Evolutionary conservation across 1,140 invertebrate species (phyloP), one percentile per base, ranked within the genome.

Genomic region (Drosophila tristis): DNA sequence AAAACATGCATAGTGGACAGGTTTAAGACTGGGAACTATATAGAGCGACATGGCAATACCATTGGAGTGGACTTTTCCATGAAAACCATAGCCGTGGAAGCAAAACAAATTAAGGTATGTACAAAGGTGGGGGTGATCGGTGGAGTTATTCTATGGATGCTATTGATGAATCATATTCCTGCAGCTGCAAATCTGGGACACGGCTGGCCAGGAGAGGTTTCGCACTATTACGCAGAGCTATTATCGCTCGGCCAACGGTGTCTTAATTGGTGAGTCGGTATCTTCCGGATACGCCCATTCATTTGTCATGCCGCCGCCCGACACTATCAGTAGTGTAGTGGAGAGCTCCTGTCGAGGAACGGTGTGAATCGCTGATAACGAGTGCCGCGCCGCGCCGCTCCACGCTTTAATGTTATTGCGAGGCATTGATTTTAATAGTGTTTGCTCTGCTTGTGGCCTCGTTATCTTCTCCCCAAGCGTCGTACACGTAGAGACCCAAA

Each of bases 31-130:
- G 98, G 98, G 65, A 98, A 96, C 68, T 99, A 97, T 91, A 95
- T 98, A 62, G 97, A 98, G 93, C 95, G 96, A 79, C 97, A 98
- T 92, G 97, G 97, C 20, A 98, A 97, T 90, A 98, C 98, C 25
- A 98, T 99, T 84, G 98, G 98, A 53, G 98, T 99, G 26, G 98
- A 99, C 93, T 99, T 98, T 93, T 98, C 97, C 62, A 98, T 98
- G 97, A 98, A 98, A 95, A 98, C 97, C 23, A 94, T 99, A 7
- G 94, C 96, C 59, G 95, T 99, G 50, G 97, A 98, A 93, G 96
- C 96, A 13, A 98, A 98, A 93, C 95, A 96, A 93, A 95, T 98
- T 60, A 98, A 99, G 95, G 97, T 98, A 93, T 92, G 78, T 31
- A 7, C 7, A 31, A 31, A 20, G 20, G 20, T 20, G 20, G 20